Percentiles rank a stretch among this genome's conserved stretches.
Evolutionary conservation across 2,888 invertebrate genomes (phyloP).

Genomic region (Omphaloscelis lunosa): DNA sequence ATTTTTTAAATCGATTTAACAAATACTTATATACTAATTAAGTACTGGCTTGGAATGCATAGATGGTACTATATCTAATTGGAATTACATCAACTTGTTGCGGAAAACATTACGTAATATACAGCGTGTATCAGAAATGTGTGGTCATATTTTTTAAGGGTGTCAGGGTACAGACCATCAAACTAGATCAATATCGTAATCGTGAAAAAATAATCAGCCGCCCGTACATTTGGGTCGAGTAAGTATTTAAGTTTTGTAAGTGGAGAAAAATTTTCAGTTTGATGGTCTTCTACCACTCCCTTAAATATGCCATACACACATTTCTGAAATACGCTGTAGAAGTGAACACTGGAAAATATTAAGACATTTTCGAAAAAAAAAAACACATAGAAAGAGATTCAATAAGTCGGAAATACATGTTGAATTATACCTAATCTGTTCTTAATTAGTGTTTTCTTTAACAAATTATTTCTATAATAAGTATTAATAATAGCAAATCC

Average conservation of each 20-base stretch:
- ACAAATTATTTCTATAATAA: slow-evolving; percentile 6
- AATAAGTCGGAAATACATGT: neutral
- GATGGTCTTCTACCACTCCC: neutral
- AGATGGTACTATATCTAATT: slow-evolving; percentile 45
- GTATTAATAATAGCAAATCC: slow-evolving; percentile 19
- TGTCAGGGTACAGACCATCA: neutral
- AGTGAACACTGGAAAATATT: neutral
- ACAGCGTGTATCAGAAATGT: neutral
- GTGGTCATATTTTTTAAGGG: neutral
- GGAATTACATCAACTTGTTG: slow-evolving; percentile 18
- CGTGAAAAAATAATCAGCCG: neutral
- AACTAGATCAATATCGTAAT: neutral
- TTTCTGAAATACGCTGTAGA: neutral
- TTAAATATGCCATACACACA: neutral
- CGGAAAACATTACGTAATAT: slow-evolving; percentile 14
- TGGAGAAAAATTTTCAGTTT: neutral
- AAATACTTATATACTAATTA: slow-evolving; percentile 77
- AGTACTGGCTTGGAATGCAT: slow-evolving; percentile 85
- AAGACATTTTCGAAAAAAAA: neutral
- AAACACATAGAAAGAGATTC: neutral
- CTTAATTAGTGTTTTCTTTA: slow-evolving; percentile 5
- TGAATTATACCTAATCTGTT: neutral
- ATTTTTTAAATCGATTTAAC: neutral
- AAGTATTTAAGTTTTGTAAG: neutral
- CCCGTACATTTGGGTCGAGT: neutral